phyloP scores from a whole-genome alignment of 2,797 vertebrate genomes.

The Cichlasoma orientale region DNA sequence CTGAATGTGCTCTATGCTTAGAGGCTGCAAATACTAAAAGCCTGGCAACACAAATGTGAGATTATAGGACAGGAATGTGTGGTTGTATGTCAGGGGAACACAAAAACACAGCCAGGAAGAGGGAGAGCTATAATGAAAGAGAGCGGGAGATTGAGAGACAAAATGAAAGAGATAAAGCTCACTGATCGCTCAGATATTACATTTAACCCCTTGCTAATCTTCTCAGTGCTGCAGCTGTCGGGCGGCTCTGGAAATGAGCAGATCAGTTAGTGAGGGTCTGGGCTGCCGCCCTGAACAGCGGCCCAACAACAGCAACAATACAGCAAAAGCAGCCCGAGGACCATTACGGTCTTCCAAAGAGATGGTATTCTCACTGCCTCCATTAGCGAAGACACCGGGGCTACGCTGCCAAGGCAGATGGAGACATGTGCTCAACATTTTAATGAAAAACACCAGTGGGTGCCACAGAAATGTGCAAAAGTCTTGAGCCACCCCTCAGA shows the following conservation, averaged over 20 bases:
- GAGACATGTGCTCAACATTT: constrained; percentile 20
- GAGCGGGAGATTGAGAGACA: constrained; percentile 58
- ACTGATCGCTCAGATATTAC: constrained; percentile 67
- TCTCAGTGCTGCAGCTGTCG: constrained; percentile 70
- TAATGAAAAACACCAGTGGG: neutral
- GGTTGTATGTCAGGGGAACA: constrained; percentile 48
- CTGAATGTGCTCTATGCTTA: constrained; percentile 41
- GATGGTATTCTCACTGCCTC: constrained; percentile 36
- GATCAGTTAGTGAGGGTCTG: constrained; percentile 46
- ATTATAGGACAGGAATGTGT: constrained; percentile 51
- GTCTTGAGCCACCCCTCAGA: neutral
- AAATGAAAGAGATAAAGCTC: constrained; percentile 73
- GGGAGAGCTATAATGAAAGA: constrained; percentile 46
- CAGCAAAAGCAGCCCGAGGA: constrained; percentile 37
- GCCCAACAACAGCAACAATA: constrained; percentile 28
- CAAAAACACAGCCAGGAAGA: constrained; percentile 36
- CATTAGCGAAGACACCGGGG: constrained; percentile 32
- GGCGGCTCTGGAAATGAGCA: constrained; percentile 49
- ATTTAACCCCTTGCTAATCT: constrained; percentile 75
- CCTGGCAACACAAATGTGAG: constrained; percentile 56
- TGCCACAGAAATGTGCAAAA: neutral
- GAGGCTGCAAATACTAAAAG: constrained; percentile 61
- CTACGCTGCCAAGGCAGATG: constrained; percentile 16
- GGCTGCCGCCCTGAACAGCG: constrained; percentile 22
- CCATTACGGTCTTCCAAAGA: constrained; percentile 35